Evolutionary conservation across 2,113 vertebrate species (phyloP).

Genomic region (Probosciger aterrimus): DNA sequence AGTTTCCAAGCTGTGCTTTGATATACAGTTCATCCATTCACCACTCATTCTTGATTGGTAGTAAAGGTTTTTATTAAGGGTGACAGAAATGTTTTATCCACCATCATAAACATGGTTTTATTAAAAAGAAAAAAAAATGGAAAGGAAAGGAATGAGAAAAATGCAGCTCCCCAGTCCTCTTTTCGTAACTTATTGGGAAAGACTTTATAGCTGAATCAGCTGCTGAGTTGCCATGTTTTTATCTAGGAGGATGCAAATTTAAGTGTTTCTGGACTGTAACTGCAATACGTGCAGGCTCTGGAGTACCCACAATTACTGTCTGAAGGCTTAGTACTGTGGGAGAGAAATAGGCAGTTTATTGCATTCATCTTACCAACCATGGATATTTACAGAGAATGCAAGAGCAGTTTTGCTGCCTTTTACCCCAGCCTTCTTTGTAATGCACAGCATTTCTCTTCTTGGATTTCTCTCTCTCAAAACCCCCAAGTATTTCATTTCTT

Average conservation of each 20-base stretch:
- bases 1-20: constrained; percentile 42
- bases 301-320: background rate
- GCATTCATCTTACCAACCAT: background rate
- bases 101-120: constrained; percentile 47
- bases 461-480: background rate
- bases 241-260: constrained; percentile 9
- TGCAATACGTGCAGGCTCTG: background rate
- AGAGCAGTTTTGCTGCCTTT: background rate
- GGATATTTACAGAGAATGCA: background rate
- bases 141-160: constrained; percentile 20
- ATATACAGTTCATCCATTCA: constrained; percentile 37
- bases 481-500: background rate
- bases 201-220: constrained; percentile 64
- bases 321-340: background rate
- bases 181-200: constrained; percentile 41
- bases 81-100: constrained; percentile 60
- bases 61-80: constrained; percentile 53
- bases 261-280: background rate
- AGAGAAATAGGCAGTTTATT: background rate
- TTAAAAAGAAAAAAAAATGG: constrained; percentile 16
- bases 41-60: constrained; percentile 34
- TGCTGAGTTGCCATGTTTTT: constrained; percentile 44
- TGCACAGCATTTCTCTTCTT: background rate
- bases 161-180: background rate
- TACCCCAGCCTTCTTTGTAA: background rate